phyloP scores from a whole-genome alignment of 2,113 vertebrate species.

The Sciurus niger region DNA sequence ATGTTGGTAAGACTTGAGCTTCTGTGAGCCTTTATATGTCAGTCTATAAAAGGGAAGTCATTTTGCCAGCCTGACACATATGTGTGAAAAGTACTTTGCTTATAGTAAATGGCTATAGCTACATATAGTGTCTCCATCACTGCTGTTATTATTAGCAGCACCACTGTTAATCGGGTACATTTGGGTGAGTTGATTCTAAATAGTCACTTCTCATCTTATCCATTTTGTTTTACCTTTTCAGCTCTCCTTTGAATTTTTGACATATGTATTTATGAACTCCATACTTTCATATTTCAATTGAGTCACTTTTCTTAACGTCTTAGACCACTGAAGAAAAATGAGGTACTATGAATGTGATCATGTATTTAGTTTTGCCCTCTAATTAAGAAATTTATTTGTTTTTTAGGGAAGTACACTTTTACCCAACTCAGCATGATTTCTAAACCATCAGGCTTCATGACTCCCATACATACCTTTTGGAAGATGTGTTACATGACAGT shows the following conservation, averaged over 20 bases:
- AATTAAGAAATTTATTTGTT: conserved; percentile 42
- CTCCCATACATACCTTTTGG: not conserved
- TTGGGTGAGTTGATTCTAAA: not conserved
- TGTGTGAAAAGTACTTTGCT: not conserved
- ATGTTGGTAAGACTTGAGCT: not conserved
- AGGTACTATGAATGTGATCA: not conserved
- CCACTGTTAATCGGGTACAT: not conserved
- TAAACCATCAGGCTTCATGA: not conserved
- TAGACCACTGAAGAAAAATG: not conserved
- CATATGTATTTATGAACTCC: not conserved
- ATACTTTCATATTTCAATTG: not conserved
- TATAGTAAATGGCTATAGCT: not conserved
- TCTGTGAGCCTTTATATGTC: not conserved
- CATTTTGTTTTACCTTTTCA: not conserved
- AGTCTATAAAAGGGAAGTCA: not conserved
- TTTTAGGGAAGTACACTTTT: not conserved
- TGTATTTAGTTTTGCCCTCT: not conserved
- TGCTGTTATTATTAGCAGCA: not conserved
- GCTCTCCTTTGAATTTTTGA: conserved; percentile 15
- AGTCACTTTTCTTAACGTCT: conserved; percentile 6
- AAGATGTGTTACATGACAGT: not conserved
- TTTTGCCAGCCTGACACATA: not conserved
- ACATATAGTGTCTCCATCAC: not conserved
- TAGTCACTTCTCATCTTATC: not conserved
- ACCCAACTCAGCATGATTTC: not conserved